A percentile compares a stretch with the other conserved stretches of the same genome.
These are phyloP conservation scores for Notospermus geniculatus DNA, from an alignment of 1,140 invertebrate species.

Conservation along the genomic window DNA sequence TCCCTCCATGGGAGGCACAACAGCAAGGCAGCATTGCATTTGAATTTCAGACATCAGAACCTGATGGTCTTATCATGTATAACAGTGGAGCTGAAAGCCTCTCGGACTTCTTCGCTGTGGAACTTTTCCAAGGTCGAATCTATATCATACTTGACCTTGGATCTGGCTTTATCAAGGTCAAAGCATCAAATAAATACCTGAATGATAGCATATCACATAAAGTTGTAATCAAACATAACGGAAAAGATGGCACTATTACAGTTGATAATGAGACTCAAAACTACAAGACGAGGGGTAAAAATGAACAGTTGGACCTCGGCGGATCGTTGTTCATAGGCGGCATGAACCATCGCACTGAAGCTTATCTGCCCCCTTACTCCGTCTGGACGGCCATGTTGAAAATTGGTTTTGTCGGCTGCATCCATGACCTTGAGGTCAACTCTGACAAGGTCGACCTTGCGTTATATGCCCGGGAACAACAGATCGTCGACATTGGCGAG, in stretches of 20 bases:
- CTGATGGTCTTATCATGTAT: conserved; percentile 89
- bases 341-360: conserved; percentile 21
- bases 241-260: conserved; percentile 79
- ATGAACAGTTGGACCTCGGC: conserved; percentile 77
- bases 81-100: conserved; percentile 63
- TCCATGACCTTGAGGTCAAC: conserved; percentile 89
- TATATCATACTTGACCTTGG: conserved; percentile 89
- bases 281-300: conserved; percentile 70
- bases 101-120: conserved; percentile 89
- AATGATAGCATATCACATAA: conserved; percentile 92
- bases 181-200: conserved; percentile 57
- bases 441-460: conserved; percentile 89
- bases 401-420: conserved; percentile 92
- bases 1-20: conserved; percentile 83
- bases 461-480: conserved; percentile 82
- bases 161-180: conserved; percentile 79
- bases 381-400: conserved; percentile 87
- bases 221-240: conserved; percentile 74
- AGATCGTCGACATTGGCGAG: conserved; percentile 62
- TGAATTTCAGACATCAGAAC: conserved; percentile 83
- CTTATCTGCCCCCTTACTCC: conserved; percentile 73
- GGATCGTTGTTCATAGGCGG: conserved; percentile 84
- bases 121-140: conserved; percentile 88
- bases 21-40: conserved; percentile 85
- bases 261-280: conserved; percentile 87